phyloP scores from a whole-genome alignment of 2,797 vertebrate genomes.

The Ctenopoma multispine region DNA sequence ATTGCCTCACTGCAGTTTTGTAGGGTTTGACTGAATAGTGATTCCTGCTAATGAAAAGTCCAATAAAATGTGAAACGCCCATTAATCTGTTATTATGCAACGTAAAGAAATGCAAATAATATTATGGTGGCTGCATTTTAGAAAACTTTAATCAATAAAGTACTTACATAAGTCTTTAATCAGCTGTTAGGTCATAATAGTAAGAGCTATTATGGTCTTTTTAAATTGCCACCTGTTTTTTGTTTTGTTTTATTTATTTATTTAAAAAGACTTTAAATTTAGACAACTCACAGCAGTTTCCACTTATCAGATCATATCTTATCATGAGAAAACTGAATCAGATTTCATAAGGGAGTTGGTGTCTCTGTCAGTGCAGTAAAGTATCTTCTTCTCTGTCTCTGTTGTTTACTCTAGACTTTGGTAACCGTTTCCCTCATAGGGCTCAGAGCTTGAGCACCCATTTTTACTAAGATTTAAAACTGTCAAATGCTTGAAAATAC shows the following conservation, averaged over 20 bases:
- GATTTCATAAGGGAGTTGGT: slow-evolving; percentile 9
- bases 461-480: slow-evolving; percentile 65
- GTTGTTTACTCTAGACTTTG: slow-evolving; percentile 53
- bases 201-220: slow-evolving; percentile 2
- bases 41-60: slow-evolving; percentile 33
- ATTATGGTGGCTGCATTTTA: slow-evolving; percentile 17
- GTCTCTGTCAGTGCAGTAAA: slow-evolving; percentile 48
- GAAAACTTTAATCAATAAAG: not conserved
- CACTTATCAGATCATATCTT: not conserved
- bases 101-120: slow-evolving; percentile 12
- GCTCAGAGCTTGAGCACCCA: slow-evolving; percentile 46
- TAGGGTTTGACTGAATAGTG: slow-evolving; percentile 13
- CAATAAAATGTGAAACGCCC: slow-evolving; percentile 38
- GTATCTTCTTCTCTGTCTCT: slow-evolving; percentile 23
- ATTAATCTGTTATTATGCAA: slow-evolving; percentile 33
- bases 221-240: slow-evolving; percentile 20
- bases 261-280: too few species aligned
- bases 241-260: too few species aligned
- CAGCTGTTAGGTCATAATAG: not conserved
- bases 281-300: slow-evolving; percentile 3
- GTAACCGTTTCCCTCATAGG: slow-evolving; percentile 41
- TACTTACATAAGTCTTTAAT: not conserved
- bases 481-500: slow-evolving; percentile 68
- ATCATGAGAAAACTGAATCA: slow-evolving; percentile 10
- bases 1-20: slow-evolving; percentile 23